These are phyloP conservation scores for Propithecus coquereli DNA, from an alignment of 2,113 vertebrate species.

Conservation along the genomic window DNA sequence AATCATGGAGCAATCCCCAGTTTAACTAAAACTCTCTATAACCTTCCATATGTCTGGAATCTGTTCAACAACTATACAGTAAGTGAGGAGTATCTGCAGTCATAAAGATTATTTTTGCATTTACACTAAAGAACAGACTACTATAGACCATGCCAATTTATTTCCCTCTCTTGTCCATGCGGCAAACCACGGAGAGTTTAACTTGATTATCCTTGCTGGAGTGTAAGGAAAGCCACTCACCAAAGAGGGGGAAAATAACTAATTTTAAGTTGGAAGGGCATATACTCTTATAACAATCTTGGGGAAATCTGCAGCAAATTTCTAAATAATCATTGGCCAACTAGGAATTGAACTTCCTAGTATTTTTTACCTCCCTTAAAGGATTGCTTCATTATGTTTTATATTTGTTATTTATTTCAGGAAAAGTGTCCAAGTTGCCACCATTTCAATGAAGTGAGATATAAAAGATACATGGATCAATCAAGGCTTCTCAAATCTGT, in stretches of 20 bases:
- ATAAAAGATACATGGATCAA: neutral
- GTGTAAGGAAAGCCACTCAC: neutral
- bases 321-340: constrained; percentile 6
- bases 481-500: neutral
- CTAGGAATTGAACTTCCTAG: neutral
- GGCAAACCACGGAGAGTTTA: neutral
- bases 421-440: neutral
- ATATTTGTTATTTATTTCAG: neutral
- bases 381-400: neutral
- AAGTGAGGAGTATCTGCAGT: neutral
- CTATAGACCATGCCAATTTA: neutral
- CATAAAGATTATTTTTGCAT: constrained; percentile 8
- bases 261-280: neutral
- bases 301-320: neutral
- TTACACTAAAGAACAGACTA: constrained; percentile 3
- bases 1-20: neutral
- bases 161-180: neutral
- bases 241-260: neutral
- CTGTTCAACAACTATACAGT: neutral
- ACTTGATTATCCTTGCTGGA: neutral
- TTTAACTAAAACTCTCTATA: neutral
- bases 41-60: neutral
- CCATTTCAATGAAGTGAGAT: constrained; percentile 3
- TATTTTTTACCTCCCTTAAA: neutral
- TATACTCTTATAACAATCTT: neutral